Evolutionary conservation across 1,140 invertebrate species (phyloP), one percentile per base, ranked within the genome.

Genomic region (Macrocentrus cingulum): DNA sequence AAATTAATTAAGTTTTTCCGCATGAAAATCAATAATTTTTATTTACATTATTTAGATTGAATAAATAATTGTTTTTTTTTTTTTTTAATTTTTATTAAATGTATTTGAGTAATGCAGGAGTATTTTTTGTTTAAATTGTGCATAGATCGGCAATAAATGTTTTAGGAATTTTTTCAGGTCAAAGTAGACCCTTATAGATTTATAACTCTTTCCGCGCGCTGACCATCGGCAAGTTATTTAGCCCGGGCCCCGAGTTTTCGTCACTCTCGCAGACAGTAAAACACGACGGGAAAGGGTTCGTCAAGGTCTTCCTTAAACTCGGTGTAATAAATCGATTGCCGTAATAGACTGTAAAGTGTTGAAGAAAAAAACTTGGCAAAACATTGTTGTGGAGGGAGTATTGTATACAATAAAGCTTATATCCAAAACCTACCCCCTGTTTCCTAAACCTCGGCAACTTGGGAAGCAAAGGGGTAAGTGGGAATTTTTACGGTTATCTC

Each of bases 321-420:
- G 60, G 60, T 58, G 66, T 59, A 72, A 74, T 74, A 75, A 74
- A 76, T 60, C 64, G 49, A 69, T 72, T 66, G n/a, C n/a, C n/a
- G 45, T 54, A 59, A 44, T 49, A 34, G 22, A 45, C 37, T 23
- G 44, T 15, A 48, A 56, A 48, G 19, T 56, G 34, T 37, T 25
- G 54, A 23, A 15, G 20, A 25, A 45, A 50, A 34, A 20, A 2
- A 50, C 54, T 60, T 50, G 49, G 51, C 36, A 54, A 51, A 56
- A 54, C 23, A 50, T 51, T 37, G 46, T 34, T 46, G 44, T n/a
- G n/a, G n/a, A n/a, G n/a, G n/a, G n/a, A n/a, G n/a, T n/a, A n/a
- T 29, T 18, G 34, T 39, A 34, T 8, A 29, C 13, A 56, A 54
- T 41, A 48, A 20, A 53, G 34, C 8, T n/a, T n/a, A n/a, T n/a